Percentiles rank a stretch among this genome's conserved stretches.
phyloP scores from a whole-genome alignment of 2,888 invertebrate species.

The Ochropleura plecta region DNA sequence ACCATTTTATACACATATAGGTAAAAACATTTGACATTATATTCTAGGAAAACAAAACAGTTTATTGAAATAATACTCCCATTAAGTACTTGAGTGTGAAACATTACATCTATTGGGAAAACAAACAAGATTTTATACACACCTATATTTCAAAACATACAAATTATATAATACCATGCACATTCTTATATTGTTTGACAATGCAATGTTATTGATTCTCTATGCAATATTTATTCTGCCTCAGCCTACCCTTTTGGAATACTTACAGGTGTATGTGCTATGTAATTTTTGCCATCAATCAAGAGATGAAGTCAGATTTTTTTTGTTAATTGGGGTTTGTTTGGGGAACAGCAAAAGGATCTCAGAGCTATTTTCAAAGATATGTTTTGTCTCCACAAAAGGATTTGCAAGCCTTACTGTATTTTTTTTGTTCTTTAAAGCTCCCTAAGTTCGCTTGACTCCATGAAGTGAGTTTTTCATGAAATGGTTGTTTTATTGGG shows the following conservation, averaged over 20 bases:
- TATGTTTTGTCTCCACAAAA: not conserved
- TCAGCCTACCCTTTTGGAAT: not conserved
- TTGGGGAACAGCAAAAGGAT: not conserved
- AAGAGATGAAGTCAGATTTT: not conserved
- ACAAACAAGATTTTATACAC: constrained; percentile 6
- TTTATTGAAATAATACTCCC: constrained; percentile 13
- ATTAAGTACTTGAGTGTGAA: constrained; percentile 5
- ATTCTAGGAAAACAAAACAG: constrained; percentile 27
- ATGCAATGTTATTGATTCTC: not conserved
- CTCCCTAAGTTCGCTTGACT: too few species aligned
- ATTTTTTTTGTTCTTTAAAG: not conserved
- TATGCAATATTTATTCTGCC: not conserved
- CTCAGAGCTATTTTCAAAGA: not conserved
- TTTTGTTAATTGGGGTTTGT: not conserved
- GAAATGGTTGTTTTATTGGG: too few species aligned
- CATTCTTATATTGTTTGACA: not conserved
- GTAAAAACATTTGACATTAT: constrained; percentile 1
- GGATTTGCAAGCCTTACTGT: not conserved
- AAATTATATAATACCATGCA: not conserved
- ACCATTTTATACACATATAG: not conserved
- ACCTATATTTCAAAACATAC: constrained; percentile 4
- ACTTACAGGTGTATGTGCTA: not conserved
- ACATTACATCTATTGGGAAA: constrained; percentile 23
- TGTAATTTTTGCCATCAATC: not conserved
- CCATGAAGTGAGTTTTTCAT: too few species aligned